phyloP scores from a whole-genome alignment of 2,888 invertebrate species.

The Drosophila fulvimacula region DNA sequence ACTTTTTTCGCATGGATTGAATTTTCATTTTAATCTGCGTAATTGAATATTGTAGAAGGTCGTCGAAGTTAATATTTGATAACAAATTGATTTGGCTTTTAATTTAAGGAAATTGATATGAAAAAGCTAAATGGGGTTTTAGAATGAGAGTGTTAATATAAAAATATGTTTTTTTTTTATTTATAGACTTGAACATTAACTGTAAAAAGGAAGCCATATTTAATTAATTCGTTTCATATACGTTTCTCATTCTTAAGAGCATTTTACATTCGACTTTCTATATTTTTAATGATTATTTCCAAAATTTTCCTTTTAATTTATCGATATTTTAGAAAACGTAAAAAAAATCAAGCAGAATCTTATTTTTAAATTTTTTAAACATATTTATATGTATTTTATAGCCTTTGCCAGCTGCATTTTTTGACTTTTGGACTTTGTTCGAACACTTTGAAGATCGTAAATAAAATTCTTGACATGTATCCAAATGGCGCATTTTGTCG shows the following conservation, averaged over 20 bases:
- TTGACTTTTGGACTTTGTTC: constrained; percentile 55
- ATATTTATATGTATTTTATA: constrained; percentile 5
- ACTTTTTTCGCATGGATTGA: constrained; percentile 47
- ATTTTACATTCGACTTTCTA: background rate
- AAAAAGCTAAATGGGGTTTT: no score
- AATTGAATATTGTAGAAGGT: constrained; percentile 19
- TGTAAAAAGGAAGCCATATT: no score
- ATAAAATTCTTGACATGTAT: constrained; percentile 63
- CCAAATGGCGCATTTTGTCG: constrained; percentile 49
- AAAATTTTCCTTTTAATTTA: background rate
- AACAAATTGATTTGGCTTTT: background rate
- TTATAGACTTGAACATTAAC: no score
- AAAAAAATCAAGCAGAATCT: background rate
- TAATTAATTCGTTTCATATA: no score
- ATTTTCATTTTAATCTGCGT: constrained; percentile 14
- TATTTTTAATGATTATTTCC: background rate
- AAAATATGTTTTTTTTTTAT: no score
- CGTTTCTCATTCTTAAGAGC: background rate
- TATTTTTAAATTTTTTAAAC: constrained; percentile 37
- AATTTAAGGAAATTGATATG: background rate
- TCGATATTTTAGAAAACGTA: no score
- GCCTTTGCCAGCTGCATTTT: constrained; percentile 43
- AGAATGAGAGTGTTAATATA: no score
- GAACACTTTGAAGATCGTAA: constrained; percentile 34
- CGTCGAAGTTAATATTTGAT: background rate